These are phyloP conservation scores for Rhyacophila brunnea DNA, from an alignment of 1,140 invertebrate species.

Conservation along the genomic window DNA sequence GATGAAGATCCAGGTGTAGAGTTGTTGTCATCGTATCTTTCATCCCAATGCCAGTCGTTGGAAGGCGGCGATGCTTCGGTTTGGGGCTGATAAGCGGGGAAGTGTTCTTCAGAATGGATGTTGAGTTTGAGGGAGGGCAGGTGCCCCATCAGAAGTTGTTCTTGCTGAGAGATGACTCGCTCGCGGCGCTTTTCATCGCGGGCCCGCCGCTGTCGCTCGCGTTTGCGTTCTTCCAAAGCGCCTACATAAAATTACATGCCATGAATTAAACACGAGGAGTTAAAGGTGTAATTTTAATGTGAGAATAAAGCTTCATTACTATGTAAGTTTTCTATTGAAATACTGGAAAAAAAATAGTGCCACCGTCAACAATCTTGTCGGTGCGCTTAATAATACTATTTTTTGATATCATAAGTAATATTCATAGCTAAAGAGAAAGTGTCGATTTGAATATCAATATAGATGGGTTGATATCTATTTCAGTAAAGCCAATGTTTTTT, in stretches of 20 bases:
- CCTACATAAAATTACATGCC: constrained; percentile 44
- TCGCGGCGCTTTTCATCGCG: constrained; percentile 70
- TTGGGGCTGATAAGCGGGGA: constrained; percentile 59
- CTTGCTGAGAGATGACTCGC: constrained; percentile 67
- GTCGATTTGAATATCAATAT: too few species aligned
- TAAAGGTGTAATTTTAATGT: too few species aligned
- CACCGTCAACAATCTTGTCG: too few species aligned
- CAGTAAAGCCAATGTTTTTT: too few species aligned
- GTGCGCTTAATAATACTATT: too few species aligned
- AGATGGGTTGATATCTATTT: too few species aligned
- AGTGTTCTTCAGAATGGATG: constrained; percentile 64
- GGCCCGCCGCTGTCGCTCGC: constrained; percentile 60
- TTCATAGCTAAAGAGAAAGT: too few species aligned
- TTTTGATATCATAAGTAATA: too few species aligned
- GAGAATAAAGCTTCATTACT: too few species aligned
- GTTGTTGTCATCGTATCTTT: constrained; percentile 33
- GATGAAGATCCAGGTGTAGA: constrained; percentile 22
- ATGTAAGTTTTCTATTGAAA: too few species aligned
- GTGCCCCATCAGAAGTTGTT: constrained; percentile 68
- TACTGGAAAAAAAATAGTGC: too few species aligned
- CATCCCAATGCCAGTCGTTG: constrained; percentile 14
- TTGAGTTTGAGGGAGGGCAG: constrained; percentile 58
- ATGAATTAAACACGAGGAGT: constrained; percentile 12
- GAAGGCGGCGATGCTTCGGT: constrained; percentile 41
- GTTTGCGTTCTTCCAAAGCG: constrained; percentile 65